phyloP scores from a whole-genome alignment of 1,140 invertebrate species.

The Frieseomelitta varia region DNA sequence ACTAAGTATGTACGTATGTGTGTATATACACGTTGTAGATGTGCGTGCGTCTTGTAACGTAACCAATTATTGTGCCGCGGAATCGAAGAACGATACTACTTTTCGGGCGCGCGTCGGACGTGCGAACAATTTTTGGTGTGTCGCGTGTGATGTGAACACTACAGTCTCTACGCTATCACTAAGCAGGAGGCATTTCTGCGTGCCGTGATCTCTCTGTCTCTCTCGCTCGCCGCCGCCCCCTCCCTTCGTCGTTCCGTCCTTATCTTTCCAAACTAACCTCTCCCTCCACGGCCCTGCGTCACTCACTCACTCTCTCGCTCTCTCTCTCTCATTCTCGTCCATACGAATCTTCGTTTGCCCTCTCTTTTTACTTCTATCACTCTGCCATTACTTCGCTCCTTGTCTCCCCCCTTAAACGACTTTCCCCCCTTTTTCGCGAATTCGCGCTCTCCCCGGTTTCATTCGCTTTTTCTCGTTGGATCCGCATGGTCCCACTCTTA shows the following conservation, averaged over 20 bases:
- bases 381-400: conserved; percentile 2
- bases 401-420: neutral
- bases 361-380: conserved; percentile 7
- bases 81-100: conserved; percentile 38
- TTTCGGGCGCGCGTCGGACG: conserved; percentile 6
- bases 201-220: conserved; percentile 56
- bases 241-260: neutral
- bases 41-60: conserved; percentile 1
- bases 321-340: neutral
- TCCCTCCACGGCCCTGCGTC: neutral
- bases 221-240: neutral
- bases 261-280: neutral
- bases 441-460: neutral
- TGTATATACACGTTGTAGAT: neutral
- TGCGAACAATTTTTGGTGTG: conserved; percentile 47
- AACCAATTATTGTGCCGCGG: conserved; percentile 15
- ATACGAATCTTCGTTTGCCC: neutral
- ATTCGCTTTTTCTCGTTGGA: neutral
- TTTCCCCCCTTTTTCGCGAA: neutral
- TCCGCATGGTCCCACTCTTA: neutral
- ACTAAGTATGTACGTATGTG: neutral
- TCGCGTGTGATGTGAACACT: conserved; percentile 72
- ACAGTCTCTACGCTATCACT: conserved; percentile 81
- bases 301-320: neutral
- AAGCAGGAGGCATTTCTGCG: conserved; percentile 75